Evolutionary conservation across 2,113 vertebrate genomes (phyloP).

Genomic region (Noturus placidus): DNA sequence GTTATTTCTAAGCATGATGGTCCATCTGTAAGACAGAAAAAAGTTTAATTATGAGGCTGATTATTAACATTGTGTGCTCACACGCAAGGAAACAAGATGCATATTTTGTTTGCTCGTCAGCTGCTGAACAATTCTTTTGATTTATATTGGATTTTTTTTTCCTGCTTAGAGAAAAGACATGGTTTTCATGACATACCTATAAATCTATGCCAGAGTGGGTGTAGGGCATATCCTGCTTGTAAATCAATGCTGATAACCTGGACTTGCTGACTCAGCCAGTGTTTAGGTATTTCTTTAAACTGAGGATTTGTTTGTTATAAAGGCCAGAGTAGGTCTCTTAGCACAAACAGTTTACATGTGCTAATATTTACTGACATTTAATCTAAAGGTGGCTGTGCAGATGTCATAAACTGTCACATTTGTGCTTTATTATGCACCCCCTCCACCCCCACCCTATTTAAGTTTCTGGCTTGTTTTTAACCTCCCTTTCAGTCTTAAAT

Average conservation of each 20-base stretch:
- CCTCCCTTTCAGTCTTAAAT: constrained; percentile 66
- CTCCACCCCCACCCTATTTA: constrained; percentile 47
- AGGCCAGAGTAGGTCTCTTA: constrained; percentile 8
- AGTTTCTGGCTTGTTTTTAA: constrained; percentile 55
- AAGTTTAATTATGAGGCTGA: not conserved
- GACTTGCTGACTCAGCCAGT: constrained; percentile 32
- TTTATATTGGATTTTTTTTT: constrained; percentile 39
- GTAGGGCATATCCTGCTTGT: constrained; percentile 45
- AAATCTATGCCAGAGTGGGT: constrained; percentile 51
- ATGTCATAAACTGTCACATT: constrained; percentile 22
- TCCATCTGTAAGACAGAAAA: not conserved
- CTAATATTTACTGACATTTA: constrained; percentile 7
- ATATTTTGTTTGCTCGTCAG: not conserved
- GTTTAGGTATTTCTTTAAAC: constrained; percentile 48
- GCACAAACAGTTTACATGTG: constrained; percentile 12
- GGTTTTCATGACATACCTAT: constrained; percentile 56
- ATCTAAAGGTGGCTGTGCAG: constrained; percentile 25
- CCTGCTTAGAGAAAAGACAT: constrained; percentile 40
- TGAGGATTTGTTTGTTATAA: constrained; percentile 39
- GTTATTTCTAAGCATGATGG: not conserved
- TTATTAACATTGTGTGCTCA: not conserved
- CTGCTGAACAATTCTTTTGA: constrained; percentile 49
- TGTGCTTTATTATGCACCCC: not conserved
- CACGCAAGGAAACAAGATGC: not conserved
- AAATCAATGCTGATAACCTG: constrained; percentile 52